Evolutionary conservation across 1,140 invertebrate species (phyloP).

Genomic region (Drosophila equinoxialis): DNA sequence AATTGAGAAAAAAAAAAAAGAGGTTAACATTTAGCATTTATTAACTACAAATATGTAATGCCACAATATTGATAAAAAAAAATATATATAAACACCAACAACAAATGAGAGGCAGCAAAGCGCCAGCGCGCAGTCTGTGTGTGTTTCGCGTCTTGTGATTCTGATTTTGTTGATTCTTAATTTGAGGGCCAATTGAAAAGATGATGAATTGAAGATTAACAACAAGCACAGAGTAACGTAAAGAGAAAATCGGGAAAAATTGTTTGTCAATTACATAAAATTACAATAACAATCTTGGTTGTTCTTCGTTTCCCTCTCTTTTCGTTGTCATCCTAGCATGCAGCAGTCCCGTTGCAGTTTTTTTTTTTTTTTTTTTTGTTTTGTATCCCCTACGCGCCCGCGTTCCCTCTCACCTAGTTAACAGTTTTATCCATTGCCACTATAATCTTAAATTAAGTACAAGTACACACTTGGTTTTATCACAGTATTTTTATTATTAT

Average conservation of each 20-base stretch:
- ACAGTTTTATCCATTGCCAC: constrained; percentile 10
- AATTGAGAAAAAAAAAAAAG: constrained; percentile 5
- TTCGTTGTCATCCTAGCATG: constrained; percentile 2
- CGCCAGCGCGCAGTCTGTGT: constrained; percentile 43
- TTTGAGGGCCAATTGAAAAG: constrained; percentile 61
- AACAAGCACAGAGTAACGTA: background rate
- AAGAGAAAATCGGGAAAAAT: constrained; percentile 42
- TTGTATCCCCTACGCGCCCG: background rate
- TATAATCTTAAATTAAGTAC: constrained; percentile 9
- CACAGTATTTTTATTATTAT: constrained; percentile 11
- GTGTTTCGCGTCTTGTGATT: constrained; percentile 14
- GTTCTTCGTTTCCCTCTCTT: constrained; percentile 7
- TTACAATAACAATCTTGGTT: constrained; percentile 57
- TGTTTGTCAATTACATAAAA: constrained; percentile 77
- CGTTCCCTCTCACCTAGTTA: background rate
- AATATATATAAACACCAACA: background rate
- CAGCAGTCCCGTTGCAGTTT: constrained; percentile 3
- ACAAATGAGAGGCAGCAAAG: constrained; percentile 23
- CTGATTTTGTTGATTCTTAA: constrained; percentile 32
- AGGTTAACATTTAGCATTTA: background rate
- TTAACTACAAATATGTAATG: background rate
- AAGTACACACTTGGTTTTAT: constrained; percentile 11
- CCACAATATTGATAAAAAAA: background rate
- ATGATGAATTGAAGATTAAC: constrained; percentile 57
- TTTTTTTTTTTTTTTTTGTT: background rate